These are phyloP conservation scores for Formica exsecta DNA, from an alignment of 1,140 invertebrate species.

Conservation along the genomic window DNA sequence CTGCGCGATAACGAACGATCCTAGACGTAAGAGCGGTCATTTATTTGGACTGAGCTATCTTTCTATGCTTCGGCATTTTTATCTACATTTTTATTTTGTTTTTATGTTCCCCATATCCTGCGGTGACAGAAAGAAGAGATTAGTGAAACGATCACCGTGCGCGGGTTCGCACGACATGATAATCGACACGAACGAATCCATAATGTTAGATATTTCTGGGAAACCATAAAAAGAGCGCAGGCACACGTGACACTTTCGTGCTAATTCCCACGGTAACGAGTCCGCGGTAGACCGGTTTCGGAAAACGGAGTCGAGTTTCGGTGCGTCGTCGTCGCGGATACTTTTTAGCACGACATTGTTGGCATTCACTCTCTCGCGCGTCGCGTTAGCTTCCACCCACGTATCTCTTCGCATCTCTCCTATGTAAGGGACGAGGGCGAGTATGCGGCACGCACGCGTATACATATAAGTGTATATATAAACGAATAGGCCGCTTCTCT, in stretches of 20 bases:
- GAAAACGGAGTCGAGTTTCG: slow-evolving; percentile 74
- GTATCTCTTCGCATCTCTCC: slow-evolving; percentile 62
- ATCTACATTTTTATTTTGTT: not conserved
- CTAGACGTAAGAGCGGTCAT: not conserved
- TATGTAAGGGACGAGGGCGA: slow-evolving; percentile 55
- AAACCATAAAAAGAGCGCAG: slow-evolving; percentile 56
- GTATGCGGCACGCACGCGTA: slow-evolving; percentile 54
- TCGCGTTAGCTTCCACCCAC: slow-evolving; percentile 75
- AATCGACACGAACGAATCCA: slow-evolving; percentile 7
- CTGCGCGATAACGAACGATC: not conserved
- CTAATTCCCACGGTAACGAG: slow-evolving; percentile 72
- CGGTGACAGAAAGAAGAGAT: not conserved
- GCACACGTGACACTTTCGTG: slow-evolving; percentile 40
- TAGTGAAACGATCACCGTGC: not conserved
- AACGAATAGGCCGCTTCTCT: not conserved
- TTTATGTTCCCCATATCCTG: not conserved
- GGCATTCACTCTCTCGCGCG: slow-evolving; percentile 71
- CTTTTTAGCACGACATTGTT: slow-evolving; percentile 73
- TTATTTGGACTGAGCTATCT: not conserved
- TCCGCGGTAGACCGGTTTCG: slow-evolving; percentile 70
- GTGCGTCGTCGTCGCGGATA: slow-evolving; percentile 62
- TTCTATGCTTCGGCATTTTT: not conserved
- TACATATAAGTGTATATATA: slow-evolving; percentile 54
- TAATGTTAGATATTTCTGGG: slow-evolving; percentile 62
- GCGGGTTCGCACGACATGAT: slow-evolving; percentile 11